Percentiles rank a stretch among this genome's conserved stretches.
These are phyloP conservation scores for Melanotaenia trifasciata DNA, from an alignment of 2,797 vertebrate species.

Conservation along the genomic window DNA sequence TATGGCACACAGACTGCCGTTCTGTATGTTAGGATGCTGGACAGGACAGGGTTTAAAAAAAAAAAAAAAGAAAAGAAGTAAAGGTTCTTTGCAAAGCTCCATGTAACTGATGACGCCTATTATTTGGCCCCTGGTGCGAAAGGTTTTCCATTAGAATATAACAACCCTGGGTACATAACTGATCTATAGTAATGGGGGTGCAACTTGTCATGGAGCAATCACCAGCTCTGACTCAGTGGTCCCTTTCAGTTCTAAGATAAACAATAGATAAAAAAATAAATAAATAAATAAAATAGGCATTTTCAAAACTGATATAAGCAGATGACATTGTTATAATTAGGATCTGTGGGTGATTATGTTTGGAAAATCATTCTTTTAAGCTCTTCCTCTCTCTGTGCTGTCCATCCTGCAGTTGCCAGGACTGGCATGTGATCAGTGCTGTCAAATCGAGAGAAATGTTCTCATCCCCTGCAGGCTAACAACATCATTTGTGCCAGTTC, in stretches of 20 bases:
- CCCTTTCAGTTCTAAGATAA: conserved; percentile 17
- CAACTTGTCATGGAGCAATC: conserved; percentile 35
- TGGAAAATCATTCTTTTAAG: conserved; percentile 49
- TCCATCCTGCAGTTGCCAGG: conserved; percentile 56
- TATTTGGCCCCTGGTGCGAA: conserved; percentile 27
- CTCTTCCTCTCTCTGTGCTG: conserved; percentile 32
- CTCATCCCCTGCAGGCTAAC: conserved; percentile 50
- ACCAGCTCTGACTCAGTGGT: conserved; percentile 31
- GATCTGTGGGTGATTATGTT: conserved; percentile 52
- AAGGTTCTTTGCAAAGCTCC: conserved; percentile 28
- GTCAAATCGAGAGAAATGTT: conserved; percentile 59
- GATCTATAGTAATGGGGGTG: conserved; percentile 35
- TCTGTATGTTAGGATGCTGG: too few relatives aligned
- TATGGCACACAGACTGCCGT: too few relatives aligned
- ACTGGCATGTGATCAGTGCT: conserved; percentile 62
- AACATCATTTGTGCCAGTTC: conserved; percentile 60
- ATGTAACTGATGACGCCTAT: conserved; percentile 53
- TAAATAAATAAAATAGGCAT: background rate
- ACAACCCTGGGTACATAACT: conserved; percentile 5
- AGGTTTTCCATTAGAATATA: conserved; percentile 35
- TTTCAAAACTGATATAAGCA: conserved; percentile 27
- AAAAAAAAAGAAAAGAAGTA: background rate
- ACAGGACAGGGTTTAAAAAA: too few relatives aligned
- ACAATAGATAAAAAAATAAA: background rate
- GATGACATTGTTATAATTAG: conserved; percentile 42